A percentile compares a stretch with the other conserved stretches of the same genome.
These are phyloP conservation scores for Leptopilina boulardi DNA, from an alignment of 1,140 invertebrate genomes.

Conservation along the genomic window DNA sequence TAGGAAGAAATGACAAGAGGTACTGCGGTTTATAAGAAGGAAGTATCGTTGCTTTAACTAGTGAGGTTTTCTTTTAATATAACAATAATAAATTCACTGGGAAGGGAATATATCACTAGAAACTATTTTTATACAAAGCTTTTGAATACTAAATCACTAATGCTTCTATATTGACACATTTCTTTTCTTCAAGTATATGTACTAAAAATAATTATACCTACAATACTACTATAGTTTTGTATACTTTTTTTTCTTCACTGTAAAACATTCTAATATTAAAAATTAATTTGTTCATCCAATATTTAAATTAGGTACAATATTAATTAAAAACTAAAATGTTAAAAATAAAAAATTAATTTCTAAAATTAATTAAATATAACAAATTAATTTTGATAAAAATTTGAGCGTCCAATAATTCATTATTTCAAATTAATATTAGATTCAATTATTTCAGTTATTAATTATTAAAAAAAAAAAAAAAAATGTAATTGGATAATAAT, in stretches of 20 bases:
- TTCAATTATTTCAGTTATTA: too few relatives aligned
- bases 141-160: constrained; percentile 16
- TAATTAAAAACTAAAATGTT: too few relatives aligned
- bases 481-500: too few relatives aligned
- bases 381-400: too few relatives aligned
- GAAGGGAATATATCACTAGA: background rate
- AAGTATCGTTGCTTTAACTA: constrained; percentile 8
- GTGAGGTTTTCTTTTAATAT: background rate
- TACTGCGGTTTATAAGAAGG: constrained; percentile 5
- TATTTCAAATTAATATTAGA: too few relatives aligned
- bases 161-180: constrained; percentile 23
- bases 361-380: too few relatives aligned
- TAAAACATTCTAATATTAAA: background rate
- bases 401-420: too few relatives aligned
- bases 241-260: background rate
- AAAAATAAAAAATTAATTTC: too few relatives aligned
- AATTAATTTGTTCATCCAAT: too few relatives aligned
- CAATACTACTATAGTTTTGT: background rate
- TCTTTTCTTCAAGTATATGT: background rate
- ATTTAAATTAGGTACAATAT: too few relatives aligned
- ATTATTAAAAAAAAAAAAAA: too few relatives aligned
- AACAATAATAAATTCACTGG: background rate
- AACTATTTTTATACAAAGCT: constrained; percentile 4
- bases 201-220: background rate
- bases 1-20: constrained; percentile 25